Base-by-base conservation (phyloP, 1,140 invertebrate genomes). In the Ceratina calcarata region DNA sequence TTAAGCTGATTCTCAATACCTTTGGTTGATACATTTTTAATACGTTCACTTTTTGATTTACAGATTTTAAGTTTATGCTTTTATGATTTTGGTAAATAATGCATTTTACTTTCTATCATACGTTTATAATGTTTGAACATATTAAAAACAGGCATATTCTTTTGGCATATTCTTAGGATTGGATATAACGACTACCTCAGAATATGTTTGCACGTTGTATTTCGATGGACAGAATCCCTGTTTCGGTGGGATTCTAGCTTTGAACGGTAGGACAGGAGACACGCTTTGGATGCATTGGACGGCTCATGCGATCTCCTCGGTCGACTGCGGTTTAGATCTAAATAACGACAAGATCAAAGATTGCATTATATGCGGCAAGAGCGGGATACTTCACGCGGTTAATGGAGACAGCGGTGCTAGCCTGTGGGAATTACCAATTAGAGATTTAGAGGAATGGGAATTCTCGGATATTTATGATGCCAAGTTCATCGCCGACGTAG, bases 261-360 rank as follows among this genome's bases (percentile, higher is more conserved):
- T 98, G 13, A 95, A 97, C 91, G 97, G 97, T 1, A 90, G 87
- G 62, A 95, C 94, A 69, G 97, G 97, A 1, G 91, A 94, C 61
- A 94, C 95, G n/a, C 71, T 98, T 18, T 98, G 97, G 97, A 94
- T 94, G 15, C 94, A 95, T 78, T 97, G 96, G 95, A 94, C 95
- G 12, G 91, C 94, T 75, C 96, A 97, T 88, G 96, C 96, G 84
- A 93, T 98, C 45, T 97, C 96, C 89, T 95, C 95, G 2, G 86
- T 97, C 13, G 96, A 96, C 86, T 98, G 97, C 91, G 94, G 94
- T 55, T 91, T 93, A 16, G 97, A 98, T 91, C 86, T 98, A 1
- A 96, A 96, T 86, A 87, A 89, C 16, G 97, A 98, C 92, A 94
- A 94, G 15, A 90, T 95, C 37, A 94, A 94, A 27, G 97, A 98